Evolutionary conservation across 2,797 vertebrate genomes (phyloP).

Genomic region (Rhinophrynus dorsalis): DNA sequence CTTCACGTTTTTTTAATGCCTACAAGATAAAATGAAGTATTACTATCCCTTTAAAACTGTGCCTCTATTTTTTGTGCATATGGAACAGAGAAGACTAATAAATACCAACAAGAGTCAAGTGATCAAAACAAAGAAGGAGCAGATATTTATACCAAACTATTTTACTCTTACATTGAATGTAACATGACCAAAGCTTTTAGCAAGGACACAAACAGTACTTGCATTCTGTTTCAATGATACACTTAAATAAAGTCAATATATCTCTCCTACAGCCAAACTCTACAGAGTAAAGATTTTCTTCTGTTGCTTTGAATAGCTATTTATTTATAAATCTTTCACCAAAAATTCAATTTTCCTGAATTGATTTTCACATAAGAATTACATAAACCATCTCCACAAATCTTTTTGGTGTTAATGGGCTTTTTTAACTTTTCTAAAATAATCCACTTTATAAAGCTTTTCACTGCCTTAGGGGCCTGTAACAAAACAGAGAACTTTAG

Average conservation of each 20-base stretch:
- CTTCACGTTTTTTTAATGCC: too few relatives aligned
- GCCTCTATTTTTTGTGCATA: too few relatives aligned
- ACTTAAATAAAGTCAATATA: conserved; percentile 16
- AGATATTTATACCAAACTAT: too few relatives aligned
- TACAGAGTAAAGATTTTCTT: neutral
- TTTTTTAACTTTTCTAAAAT: conserved; percentile 3
- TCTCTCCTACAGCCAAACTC: neutral
- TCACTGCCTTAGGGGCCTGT: conserved; percentile 21
- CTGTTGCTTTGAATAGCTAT: neutral
- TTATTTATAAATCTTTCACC: conserved; percentile 8
- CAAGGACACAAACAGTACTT: too few relatives aligned
- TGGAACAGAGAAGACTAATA: too few relatives aligned
- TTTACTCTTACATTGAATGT: too few relatives aligned
- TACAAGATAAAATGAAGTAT: too few relatives aligned
- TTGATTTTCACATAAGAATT: conserved; percentile 15
- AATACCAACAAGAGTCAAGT: too few relatives aligned
- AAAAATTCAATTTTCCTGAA: neutral
- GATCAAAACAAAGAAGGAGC: too few relatives aligned
- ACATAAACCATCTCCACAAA: conserved; percentile 12
- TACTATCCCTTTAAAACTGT: too few relatives aligned
- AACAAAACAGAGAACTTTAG: neutral
- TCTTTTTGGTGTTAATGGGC: conserved; percentile 7
- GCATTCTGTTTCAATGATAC: too few relatives aligned
- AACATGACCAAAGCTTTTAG: too few relatives aligned
- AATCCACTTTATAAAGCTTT: conserved; percentile 26